Evolutionary conservation across 1,140 invertebrate genomes (phyloP), one percentile per base, ranked within the genome.

Genomic region (Acromyrmex echinatior): DNA sequence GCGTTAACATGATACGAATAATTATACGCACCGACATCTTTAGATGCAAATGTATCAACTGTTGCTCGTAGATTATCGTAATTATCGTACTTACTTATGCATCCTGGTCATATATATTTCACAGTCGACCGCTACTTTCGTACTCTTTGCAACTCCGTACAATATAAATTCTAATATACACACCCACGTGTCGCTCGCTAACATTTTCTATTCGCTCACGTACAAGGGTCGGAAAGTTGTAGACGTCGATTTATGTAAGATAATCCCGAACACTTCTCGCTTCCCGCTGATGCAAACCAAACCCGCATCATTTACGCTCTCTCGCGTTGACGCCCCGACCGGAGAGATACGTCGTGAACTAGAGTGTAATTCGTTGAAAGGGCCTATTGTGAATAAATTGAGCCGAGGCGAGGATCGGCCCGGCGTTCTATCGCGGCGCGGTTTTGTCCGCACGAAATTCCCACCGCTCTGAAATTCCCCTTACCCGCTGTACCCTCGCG

Each of bases 371-470:
- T 93, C 91, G 93, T 93, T 95, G 91, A 94, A 95, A 94, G 92
- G 92, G 92, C 81, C 92, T 92, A 95, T 95, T 95, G 94, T 95
- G 92, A 93, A 94, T 93, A 94, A 94, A 95, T 94, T 95, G 94
- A 94, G 91, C 91, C 91, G 91, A 92, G 90, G 92, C 80, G 86
- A 90, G 89, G 87, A 90, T 88, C 87, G 65, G 63, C n/a, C 63
- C 51, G 73, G 65, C 85, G 58, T 45, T 70, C 18, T n/a, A 71
- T 62, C 86, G 81, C 60, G 73, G 76, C 58, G 21, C 62, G 39
- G 86, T 89, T 91, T 91, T 91, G 81, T 89, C 10, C 86, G 63
- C 73, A 79, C 76, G 82, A 91, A 91, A 90, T 91, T 89, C 90
- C 88, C 91, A 91, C 74, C 90, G 86, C 77, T 60, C 78, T 62